Base-by-base conservation (phyloP, 2,113 vertebrate genomes). In the Ctenomys sociabilis region DNA sequence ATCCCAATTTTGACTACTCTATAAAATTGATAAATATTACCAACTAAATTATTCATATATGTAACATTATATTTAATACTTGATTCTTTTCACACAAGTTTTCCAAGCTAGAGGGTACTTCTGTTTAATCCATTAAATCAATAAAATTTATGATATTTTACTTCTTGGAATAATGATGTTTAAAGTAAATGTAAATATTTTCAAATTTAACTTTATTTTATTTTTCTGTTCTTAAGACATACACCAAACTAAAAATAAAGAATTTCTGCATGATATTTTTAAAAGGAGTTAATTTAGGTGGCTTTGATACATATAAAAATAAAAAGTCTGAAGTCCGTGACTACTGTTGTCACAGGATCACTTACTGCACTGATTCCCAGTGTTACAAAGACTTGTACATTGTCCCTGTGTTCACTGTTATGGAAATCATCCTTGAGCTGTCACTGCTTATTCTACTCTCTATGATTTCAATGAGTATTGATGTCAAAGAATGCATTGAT, bases 401-500 rank as follows among this genome's bases (percentile, higher is more conserved):
- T 2, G 98, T 98, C 40, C 96, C 17, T 98, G 4, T 98, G 98
- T 59, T 98, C n/a, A 98, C 98, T 0, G 98, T 98, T 0, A 95
- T 97, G 64, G 59, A 98, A 24, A 98, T 98, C 5, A 97, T 98
- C 73, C 98, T 96, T 0, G 98, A 98, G 91, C 96, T 68, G 97
- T 98, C 75, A 97, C 97, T 88, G 97, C 43, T 98, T 1, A 98
- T 98, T 59, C 97, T 97, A 98, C 98, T 54, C 97, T 97, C 57
- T 98, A 98, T 0, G 97, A 98, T 5, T 96, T 98, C 89, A 97
- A 98, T 7, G 98, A 98, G 97, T 98, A 87, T 98, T 0, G 97
- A 98, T 26, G 97, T 92, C 2, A 99, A 99, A 59, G 98, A 99
- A 37, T 99, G 98, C 99, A 1, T 98, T 99, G 11, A 99, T 99